phyloP scores from a whole-genome alignment of 2,797 vertebrate genomes.

The Lerista edwardsae region DNA sequence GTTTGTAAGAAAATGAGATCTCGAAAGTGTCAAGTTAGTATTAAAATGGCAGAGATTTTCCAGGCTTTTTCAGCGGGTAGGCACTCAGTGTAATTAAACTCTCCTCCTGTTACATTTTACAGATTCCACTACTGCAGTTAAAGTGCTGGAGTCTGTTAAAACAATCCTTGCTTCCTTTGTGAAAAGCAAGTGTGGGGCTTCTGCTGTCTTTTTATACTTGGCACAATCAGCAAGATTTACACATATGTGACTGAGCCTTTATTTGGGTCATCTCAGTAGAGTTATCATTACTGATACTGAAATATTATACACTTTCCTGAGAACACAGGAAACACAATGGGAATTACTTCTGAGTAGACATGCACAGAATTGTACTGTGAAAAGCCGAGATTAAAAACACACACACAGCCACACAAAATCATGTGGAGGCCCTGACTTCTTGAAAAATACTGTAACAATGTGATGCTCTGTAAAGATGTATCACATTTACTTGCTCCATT shows the following conservation, averaged over 20 bases:
- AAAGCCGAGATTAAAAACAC: not conserved
- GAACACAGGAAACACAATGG: no score
- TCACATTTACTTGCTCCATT: slow-evolving; percentile 20
- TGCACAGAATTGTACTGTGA: no score
- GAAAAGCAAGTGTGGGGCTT: not conserved
- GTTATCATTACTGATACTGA: not conserved
- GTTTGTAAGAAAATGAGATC: no score
- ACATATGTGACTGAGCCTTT: not conserved
- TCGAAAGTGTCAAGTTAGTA: slow-evolving; percentile 33
- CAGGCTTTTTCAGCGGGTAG: slow-evolving; percentile 22
- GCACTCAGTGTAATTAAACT: slow-evolving; percentile 14
- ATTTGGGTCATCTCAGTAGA: not conserved
- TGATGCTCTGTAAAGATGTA: rapidly evolving
- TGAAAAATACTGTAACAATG: not conserved
- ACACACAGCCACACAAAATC: not conserved
- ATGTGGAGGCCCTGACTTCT: not conserved
- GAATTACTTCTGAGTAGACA: no score
- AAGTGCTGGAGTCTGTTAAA: not conserved
- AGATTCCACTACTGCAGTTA: slow-evolving; percentile 8
- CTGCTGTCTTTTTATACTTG: not conserved
- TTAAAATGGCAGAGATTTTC: slow-evolving; percentile 24
- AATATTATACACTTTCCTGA: no score
- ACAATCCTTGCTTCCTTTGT: not conserved
- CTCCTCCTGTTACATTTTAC: slow-evolving; percentile 10
- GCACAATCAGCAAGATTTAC: not conserved